phyloP scores from a whole-genome alignment of 1,140 invertebrate genomes.

The Lepidotrigona ventralis region DNA sequence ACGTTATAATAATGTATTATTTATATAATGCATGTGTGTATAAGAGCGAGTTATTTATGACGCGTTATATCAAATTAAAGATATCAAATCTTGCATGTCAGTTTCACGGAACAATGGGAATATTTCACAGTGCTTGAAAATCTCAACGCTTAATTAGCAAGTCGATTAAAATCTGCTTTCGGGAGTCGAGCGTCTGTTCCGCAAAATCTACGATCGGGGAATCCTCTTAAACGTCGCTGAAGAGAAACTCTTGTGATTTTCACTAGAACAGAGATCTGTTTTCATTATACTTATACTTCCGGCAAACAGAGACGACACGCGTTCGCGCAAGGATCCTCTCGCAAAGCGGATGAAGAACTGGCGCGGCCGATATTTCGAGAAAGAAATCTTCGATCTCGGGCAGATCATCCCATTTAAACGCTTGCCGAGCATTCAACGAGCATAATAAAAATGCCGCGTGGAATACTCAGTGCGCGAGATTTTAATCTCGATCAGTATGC shows the following conservation, averaged over 20 bases:
- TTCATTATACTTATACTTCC: not conserved
- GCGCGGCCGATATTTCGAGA: not conserved
- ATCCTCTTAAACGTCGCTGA: not conserved
- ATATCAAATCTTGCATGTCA: too few species aligned
- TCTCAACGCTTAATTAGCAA: not conserved
- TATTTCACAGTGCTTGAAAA: too few species aligned
- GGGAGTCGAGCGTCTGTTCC: not conserved
- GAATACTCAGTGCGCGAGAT: not conserved
- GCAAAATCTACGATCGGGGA: not conserved
- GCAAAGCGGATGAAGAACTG: not conserved
- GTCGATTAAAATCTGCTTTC: not conserved
- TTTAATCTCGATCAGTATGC: not conserved
- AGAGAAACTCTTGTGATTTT: not conserved
- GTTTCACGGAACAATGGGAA: too few species aligned
- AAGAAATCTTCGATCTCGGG: not conserved
- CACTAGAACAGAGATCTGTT: not conserved
- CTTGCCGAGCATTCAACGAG: not conserved
- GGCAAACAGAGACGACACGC: constrained; percentile 9
- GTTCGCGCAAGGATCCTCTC: not conserved
- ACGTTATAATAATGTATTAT: too few species aligned
- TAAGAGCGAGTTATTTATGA: too few species aligned
- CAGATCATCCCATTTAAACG: not conserved
- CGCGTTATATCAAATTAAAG: too few species aligned
- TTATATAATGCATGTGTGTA: too few species aligned
- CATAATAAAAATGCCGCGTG: not conserved